Conservation (phyloP, 1,140 invertebrate species). For the Pseudomyrmex flavicornis region DNA sequence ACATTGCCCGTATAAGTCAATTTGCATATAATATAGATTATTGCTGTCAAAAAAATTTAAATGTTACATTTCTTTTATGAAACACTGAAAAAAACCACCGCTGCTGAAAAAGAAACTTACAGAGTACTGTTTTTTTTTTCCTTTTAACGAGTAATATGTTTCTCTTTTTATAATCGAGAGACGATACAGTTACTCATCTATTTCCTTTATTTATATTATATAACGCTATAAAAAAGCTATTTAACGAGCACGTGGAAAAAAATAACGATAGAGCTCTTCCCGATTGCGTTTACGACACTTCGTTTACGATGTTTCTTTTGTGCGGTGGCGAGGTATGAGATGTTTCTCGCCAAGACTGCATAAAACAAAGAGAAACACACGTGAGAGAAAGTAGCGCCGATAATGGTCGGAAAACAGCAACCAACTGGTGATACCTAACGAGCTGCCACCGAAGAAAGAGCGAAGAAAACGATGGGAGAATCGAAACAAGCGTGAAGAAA, state of each 20-base stretch:
- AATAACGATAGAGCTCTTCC: conserved; percentile 21
- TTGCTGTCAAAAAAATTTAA: neutral
- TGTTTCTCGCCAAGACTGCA: conserved; percentile 14
- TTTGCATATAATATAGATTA: conserved; percentile 7
- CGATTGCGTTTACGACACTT: conserved; percentile 71
- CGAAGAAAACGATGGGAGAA: conserved; percentile 43
- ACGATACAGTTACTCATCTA: neutral
- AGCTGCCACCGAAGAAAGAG: conserved; percentile 56
- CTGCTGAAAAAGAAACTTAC: too few relatives aligned
- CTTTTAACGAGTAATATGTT: too few relatives aligned
- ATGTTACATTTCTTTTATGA: neutral
- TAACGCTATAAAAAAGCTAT: conserved; percentile 20
- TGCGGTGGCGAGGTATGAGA: conserved; percentile 52
- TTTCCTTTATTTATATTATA: neutral
- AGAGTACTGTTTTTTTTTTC: too few relatives aligned
- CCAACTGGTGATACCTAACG: conserved; percentile 68
- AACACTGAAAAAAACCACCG: neutral
- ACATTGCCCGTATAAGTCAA: neutral
- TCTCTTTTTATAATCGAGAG: too few relatives aligned
- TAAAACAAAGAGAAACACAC: neutral
- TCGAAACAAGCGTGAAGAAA: conserved; percentile 26
- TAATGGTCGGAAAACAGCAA: conserved; percentile 50
- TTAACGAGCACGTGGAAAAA: conserved; percentile 17
- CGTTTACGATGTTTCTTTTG: conserved; percentile 70
- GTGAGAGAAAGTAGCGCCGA: conserved; percentile 31